A percentile compares a stretch with the other conserved stretches of the same genome.
Evolutionary conservation across 1,140 invertebrate genomes (phyloP).

Genomic region (Drosophila nigromelanica): DNA sequence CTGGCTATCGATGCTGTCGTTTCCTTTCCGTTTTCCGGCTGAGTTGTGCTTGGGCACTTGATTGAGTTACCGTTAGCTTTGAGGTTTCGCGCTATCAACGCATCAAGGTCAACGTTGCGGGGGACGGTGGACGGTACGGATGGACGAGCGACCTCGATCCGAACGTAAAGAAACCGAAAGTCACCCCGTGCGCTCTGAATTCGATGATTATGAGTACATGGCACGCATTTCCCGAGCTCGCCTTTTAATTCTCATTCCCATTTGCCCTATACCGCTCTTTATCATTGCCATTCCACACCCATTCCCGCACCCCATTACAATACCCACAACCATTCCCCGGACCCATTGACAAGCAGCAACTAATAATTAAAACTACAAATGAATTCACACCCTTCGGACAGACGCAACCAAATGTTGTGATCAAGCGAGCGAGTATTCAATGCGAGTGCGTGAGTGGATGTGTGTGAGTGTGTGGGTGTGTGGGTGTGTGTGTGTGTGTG

Average conservation of each 20-base stretch:
- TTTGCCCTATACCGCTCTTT: no score
- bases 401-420: conserved; percentile 9
- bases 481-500: conserved; percentile 13
- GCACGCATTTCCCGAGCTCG: conserved; percentile 43
- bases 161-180: conserved; percentile 13
- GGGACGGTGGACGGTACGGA: conserved; percentile 12
- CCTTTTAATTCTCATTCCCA: conserved; percentile 4
- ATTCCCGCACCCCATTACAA: background rate
- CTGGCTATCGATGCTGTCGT: background rate
- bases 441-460: conserved; percentile 1
- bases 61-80: conserved; percentile 29
- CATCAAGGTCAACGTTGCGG: conserved; percentile 38
- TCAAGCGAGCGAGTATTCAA: background rate
- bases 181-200: conserved; percentile 29
- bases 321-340: background rate
- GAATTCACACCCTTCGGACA: conserved; percentile 54
- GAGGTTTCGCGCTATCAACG: conserved; percentile 21
- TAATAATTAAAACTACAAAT: conserved; percentile 79
- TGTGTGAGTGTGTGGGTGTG: conserved; percentile 1
- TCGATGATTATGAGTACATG: conserved; percentile 32
- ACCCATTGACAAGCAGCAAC: conserved; percentile 35
- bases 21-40: background rate
- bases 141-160: background rate
- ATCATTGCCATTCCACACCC: background rate
- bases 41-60: conserved; percentile 4